Conservation (phyloP, 2,888 invertebrate species). For the Therioaphis trifolii region DNA sequence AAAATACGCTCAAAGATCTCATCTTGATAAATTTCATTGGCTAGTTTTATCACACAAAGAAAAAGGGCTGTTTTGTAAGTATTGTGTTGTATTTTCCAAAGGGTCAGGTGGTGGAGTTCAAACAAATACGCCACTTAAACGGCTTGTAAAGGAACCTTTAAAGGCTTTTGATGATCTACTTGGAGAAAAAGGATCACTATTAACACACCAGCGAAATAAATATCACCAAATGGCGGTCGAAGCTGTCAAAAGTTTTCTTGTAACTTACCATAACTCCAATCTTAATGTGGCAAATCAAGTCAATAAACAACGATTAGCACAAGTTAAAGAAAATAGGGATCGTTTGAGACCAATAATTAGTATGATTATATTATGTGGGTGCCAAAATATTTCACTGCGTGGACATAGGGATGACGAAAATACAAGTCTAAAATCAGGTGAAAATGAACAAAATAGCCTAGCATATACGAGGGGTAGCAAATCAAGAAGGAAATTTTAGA, state of each 20-base stretch:
- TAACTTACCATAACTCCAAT: neutral
- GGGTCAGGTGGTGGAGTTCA: slow-evolving; percentile 18
- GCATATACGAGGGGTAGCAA: no score
- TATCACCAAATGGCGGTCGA: slow-evolving; percentile 17
- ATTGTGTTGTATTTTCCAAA: neutral
- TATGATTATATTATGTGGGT: slow-evolving; percentile 37
- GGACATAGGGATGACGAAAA: slow-evolving; percentile 56
- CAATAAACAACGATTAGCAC: slow-evolving; percentile 38
- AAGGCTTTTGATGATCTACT: slow-evolving; percentile 22
- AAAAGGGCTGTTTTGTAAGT: neutral
- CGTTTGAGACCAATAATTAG: slow-evolving; percentile 30
- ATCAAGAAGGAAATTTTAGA: slow-evolving; percentile 51
- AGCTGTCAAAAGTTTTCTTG: slow-evolving; percentile 13
- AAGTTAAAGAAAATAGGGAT: slow-evolving; percentile 44
- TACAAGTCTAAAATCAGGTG: neutral
- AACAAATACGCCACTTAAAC: slow-evolving; percentile 21
- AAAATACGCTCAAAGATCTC: no score
- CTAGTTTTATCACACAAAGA: slow-evolving; percentile 8
- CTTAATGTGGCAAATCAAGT: slow-evolving; percentile 19
- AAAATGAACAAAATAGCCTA: slow-evolving; percentile 39
- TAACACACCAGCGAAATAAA: slow-evolving; percentile 22
- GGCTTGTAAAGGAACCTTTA: neutral
- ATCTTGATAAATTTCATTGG: no score
- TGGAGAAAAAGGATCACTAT: slow-evolving; percentile 4
- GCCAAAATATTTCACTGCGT: slow-evolving; percentile 50